phyloP scores from a whole-genome alignment of 2,113 vertebrate species.

The Hemiprocne comata region DNA sequence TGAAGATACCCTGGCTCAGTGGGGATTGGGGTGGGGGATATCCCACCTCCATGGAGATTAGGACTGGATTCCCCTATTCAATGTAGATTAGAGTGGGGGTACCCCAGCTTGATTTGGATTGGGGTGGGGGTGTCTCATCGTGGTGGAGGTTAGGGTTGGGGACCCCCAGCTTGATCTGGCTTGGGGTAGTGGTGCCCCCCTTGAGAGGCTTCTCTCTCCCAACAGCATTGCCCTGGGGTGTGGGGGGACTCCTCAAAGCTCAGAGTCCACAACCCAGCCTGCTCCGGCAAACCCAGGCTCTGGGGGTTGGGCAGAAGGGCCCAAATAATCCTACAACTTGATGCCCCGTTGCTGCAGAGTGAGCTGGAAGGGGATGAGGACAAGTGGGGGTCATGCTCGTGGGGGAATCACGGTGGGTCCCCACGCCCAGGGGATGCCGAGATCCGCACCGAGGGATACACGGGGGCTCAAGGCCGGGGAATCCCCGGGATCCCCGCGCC shows the following conservation, averaged over 20 bases:
- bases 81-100: background rate
- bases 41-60: no score
- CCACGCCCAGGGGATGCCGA: background rate
- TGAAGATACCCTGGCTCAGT: rapidly evolving
- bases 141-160: background rate
- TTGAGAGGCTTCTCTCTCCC: background rate
- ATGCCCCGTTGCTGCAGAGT: background rate
- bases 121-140: background rate
- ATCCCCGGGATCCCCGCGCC: rapidly evolving
- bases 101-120: background rate
- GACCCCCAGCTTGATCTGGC: rapidly evolving
- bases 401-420: background rate
- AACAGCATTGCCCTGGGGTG: rapidly evolving
- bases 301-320: no score
- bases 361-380: background rate
- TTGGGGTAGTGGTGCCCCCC: background rate
- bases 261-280: background rate
- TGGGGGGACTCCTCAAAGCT: background rate
- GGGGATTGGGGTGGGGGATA: no score
- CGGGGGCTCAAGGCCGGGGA: background rate
- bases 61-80: rapidly evolving
- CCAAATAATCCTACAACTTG: background rate
- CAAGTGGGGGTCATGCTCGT: no score
- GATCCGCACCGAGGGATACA: background rate
- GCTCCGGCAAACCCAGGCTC: background rate